A percentile compares a stretch with the other conserved stretches of the same genome.
phyloP scores from a whole-genome alignment of 2,113 vertebrate genomes.

The Herpetotheres cachinnans region DNA sequence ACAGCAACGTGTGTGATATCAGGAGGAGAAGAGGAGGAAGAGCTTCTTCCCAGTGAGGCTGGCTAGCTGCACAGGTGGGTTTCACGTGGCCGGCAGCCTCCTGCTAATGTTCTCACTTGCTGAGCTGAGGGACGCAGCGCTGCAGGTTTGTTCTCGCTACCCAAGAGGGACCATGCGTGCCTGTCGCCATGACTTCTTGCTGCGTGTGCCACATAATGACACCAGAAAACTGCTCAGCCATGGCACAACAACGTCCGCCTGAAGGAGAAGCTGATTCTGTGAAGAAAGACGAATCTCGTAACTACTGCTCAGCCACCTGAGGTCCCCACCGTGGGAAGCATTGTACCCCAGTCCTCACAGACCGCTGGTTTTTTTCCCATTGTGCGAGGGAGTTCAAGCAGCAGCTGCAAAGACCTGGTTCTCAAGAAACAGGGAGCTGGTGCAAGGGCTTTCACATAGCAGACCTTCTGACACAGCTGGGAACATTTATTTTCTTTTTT shows the following conservation, averaged over 20 bases:
- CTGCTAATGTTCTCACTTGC: rapidly evolving
- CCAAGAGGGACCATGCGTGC: too few species aligned
- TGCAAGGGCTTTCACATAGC: background rate
- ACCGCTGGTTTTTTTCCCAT: too few species aligned
- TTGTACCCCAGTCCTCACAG: background rate
- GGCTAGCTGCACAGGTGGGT: background rate
- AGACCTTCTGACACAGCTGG: background rate
- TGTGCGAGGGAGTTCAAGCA: background rate
- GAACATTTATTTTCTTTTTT: background rate
- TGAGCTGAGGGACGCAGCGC: background rate
- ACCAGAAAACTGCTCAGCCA: background rate
- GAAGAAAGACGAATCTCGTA: background rate
- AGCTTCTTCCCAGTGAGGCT: background rate
- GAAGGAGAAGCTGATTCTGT: background rate
- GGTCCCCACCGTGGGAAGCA: background rate
- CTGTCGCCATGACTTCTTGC: rapidly evolving
- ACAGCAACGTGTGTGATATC: rapidly evolving
- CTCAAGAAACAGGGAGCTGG: background rate
- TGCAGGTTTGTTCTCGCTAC: background rate
- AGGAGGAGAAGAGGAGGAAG: background rate
- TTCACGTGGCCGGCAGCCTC: rapidly evolving
- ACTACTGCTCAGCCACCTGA: background rate
- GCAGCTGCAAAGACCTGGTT: background rate
- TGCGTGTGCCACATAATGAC: rapidly evolving
- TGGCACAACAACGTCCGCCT: rapidly evolving